Conservation (phyloP, 2,113 vertebrate genomes). For the Semicossyphus pulcher region DNA sequence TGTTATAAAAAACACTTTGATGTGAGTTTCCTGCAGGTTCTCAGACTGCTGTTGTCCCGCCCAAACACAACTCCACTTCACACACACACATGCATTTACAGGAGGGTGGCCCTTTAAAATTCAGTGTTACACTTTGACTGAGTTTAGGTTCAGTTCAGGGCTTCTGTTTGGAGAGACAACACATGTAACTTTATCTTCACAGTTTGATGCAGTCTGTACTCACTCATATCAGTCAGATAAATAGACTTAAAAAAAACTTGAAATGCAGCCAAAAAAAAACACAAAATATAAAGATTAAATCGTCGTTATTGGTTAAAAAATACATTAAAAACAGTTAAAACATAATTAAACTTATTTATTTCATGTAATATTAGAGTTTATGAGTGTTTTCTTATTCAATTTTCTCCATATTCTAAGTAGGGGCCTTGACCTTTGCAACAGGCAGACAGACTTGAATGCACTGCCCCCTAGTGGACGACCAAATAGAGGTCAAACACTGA, state of each 20-base stretch:
- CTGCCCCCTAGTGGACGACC: slow-evolving; percentile 77
- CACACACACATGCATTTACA: background rate
- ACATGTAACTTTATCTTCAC: slow-evolving; percentile 22
- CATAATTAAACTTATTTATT: no score
- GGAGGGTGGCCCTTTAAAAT: slow-evolving; percentile 23
- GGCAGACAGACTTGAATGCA: slow-evolving; percentile 58
- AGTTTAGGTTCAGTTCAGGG: slow-evolving; percentile 11
- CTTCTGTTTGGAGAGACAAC: slow-evolving; percentile 37
- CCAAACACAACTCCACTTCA: background rate
- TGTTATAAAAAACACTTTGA: slow-evolving; percentile 8
- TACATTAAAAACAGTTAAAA: no score
- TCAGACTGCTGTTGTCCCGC: slow-evolving; percentile 16
- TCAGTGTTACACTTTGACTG: background rate
- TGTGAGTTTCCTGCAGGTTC: slow-evolving; percentile 12
- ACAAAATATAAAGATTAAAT: background rate
- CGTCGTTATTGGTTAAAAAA: background rate
- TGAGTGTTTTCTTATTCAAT: slow-evolving; percentile 4
- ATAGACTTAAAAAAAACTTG: background rate
- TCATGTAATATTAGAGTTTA: background rate
- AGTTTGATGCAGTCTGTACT: slow-evolving; percentile 34
- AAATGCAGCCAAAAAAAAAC: background rate
- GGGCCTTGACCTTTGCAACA: slow-evolving; percentile 28
- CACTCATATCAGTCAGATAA: slow-evolving; percentile 12
- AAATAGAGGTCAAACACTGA: background rate
- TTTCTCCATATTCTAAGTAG: slow-evolving; percentile 3